phyloP scores from a whole-genome alignment of 2,113 vertebrate species.

The Oreochromis niloticus region DNA sequence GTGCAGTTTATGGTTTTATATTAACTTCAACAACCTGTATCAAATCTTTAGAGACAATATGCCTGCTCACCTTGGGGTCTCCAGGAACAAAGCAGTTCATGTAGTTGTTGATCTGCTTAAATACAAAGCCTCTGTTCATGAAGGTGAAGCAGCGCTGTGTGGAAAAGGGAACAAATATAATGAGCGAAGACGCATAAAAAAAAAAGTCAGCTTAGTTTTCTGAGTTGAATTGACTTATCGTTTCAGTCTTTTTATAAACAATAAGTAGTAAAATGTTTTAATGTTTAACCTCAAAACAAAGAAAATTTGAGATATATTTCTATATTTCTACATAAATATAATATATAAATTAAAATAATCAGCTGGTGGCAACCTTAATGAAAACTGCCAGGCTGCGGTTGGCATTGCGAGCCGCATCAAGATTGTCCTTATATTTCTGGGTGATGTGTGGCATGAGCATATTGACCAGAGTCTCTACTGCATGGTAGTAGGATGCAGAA shows the following conservation, averaged over 20 bases:
- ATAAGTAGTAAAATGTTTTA: neutral
- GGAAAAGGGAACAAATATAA: neutral
- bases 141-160: constrained; percentile 93
- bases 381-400: constrained; percentile 95
- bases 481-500: constrained; percentile 86
- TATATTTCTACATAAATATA: neutral
- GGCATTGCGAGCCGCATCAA: constrained; percentile 91
- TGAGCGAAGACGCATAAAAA: neutral
- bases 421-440: constrained; percentile 95
- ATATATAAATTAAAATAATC: neutral
- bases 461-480: constrained; percentile 89
- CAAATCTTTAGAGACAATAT: neutral
- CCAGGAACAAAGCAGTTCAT: constrained; percentile 92
- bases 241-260: neutral
- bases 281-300: neutral
- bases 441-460: constrained; percentile 97
- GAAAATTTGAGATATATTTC: neutral
- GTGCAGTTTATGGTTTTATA: neutral
- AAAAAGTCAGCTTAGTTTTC: neutral
- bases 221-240: neutral
- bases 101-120: constrained; percentile 98
- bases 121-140: constrained; percentile 96
- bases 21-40: neutral
- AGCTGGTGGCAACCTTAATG: constrained; percentile 79
- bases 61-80: constrained; percentile 85